Conservation (phyloP, 1,140 invertebrate species). For the Holotrichia oblita region DNA sequence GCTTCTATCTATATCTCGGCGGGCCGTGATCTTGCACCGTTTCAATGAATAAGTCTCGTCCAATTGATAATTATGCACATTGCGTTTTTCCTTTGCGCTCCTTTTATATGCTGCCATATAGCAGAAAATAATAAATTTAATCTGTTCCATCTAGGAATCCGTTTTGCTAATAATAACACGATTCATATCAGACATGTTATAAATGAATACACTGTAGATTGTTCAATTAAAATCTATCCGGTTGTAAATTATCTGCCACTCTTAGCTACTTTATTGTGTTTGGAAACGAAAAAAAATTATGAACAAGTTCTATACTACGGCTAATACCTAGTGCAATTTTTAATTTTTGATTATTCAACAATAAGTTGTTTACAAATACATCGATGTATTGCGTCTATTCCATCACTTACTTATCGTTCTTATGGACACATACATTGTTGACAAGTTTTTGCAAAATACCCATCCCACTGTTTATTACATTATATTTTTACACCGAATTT, state of each 20-base stretch:
- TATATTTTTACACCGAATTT: too few relatives aligned
- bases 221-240: slow-evolving; percentile 7
- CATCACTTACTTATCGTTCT: too few relatives aligned
- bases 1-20: neutral
- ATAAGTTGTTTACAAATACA: too few relatives aligned
- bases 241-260: neutral
- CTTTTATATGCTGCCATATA: neutral
- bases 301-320: too few relatives aligned
- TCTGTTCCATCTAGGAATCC: neutral
- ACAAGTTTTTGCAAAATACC: too few relatives aligned
- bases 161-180: neutral
- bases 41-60: neutral
- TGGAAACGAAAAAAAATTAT: too few relatives aligned
- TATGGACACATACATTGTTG: too few relatives aligned
- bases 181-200: neutral
- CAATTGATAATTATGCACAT: slow-evolving; percentile 27
- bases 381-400: too few relatives aligned
- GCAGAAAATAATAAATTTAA: neutral
- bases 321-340: too few relatives aligned
- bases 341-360: too few relatives aligned
- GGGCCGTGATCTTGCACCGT: neutral
- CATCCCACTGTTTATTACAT: too few relatives aligned
- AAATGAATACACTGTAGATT: neutral
- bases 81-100: neutral
- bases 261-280: neutral